These are phyloP conservation scores for Menura novaehollandiae DNA, from an alignment of 2,113 vertebrate species.

Conservation along the genomic window DNA sequence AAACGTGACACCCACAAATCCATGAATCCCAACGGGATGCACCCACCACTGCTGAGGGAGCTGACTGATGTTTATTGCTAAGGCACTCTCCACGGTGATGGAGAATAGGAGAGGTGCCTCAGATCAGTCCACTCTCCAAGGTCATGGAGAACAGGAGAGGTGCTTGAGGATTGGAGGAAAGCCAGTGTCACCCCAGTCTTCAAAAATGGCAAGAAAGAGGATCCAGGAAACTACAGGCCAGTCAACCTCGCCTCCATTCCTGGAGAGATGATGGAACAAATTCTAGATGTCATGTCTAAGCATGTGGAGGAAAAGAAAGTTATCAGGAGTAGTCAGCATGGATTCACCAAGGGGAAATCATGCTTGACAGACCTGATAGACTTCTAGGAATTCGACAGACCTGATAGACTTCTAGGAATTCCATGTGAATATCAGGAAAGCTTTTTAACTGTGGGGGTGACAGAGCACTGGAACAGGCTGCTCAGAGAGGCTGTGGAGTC, in stretches of 20 bases:
- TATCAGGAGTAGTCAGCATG: neutral
- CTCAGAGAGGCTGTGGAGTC: neutral
- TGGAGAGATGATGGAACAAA: neutral
- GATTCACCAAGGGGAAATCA: neutral
- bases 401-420: neutral
- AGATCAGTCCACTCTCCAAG: neutral
- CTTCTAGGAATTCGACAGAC: neutral
- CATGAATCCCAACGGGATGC: neutral
- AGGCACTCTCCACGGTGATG: neutral
- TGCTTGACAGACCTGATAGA: neutral
- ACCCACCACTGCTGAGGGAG: neutral
- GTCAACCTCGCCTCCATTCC: neutral
- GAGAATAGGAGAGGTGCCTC: neutral
- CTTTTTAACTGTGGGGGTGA: neutral
- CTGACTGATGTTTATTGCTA: neutral
- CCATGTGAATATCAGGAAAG: neutral
- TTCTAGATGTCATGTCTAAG: neutral
- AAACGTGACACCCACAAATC: neutral
- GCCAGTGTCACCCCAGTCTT: neutral
- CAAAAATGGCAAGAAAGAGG: neutral
- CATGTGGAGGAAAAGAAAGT: neutral
- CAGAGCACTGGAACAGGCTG: neutral
- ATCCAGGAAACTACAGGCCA: neutral
- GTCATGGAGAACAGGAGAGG: neutral
- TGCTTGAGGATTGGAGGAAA: neutral